Conservation (phyloP, 1,140 invertebrate genomes). For the Drosophila kohkoa region DNA sequence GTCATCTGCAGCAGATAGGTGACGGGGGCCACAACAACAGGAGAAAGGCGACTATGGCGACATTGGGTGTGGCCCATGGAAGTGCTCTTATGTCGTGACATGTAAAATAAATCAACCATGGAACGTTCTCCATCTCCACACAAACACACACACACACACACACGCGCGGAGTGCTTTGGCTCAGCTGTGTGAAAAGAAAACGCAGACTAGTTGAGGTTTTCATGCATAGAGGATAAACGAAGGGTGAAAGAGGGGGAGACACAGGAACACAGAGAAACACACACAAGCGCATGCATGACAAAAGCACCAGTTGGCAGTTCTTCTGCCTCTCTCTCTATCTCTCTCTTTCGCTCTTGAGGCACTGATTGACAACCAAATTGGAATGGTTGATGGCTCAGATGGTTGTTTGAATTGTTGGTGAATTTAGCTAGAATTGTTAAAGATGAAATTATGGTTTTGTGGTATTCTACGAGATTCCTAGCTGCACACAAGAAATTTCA, state of each 20-base stretch:
- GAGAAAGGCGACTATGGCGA: slow-evolving; percentile 1
- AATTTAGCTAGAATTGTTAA: slow-evolving; percentile 1
- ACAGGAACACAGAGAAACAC: background rate
- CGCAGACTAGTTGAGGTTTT: slow-evolving; percentile 44
- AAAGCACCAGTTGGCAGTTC: slow-evolving; percentile 28
- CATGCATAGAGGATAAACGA: background rate
- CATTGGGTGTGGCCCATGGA: slow-evolving; percentile 62
- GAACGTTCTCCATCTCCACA: slow-evolving; percentile 31
- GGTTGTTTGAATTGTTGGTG: slow-evolving; percentile 17
- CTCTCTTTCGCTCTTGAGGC: slow-evolving; percentile 11
- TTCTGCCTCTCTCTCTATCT: background rate
- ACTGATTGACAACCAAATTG: slow-evolving; percentile 53
- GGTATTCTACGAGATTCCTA: background rate
- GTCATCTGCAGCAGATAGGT: slow-evolving; percentile 15
- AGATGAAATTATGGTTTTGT: slow-evolving; percentile 18
- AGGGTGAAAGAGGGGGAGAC: background rate
- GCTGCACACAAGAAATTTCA: no score
- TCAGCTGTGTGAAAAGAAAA: slow-evolving; percentile 52
- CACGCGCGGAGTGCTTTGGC: slow-evolving; percentile 6
- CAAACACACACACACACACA: background rate
- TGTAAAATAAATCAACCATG: slow-evolving; percentile 79
- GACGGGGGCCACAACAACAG: background rate
- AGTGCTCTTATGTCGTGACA: slow-evolving; percentile 79
- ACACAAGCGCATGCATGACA: slow-evolving; percentile 1
- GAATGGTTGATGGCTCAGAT: slow-evolving; percentile 34